Evolutionary conservation across 2,888 invertebrate genomes (phyloP).

Genomic region (Matsumyia berberina): DNA sequence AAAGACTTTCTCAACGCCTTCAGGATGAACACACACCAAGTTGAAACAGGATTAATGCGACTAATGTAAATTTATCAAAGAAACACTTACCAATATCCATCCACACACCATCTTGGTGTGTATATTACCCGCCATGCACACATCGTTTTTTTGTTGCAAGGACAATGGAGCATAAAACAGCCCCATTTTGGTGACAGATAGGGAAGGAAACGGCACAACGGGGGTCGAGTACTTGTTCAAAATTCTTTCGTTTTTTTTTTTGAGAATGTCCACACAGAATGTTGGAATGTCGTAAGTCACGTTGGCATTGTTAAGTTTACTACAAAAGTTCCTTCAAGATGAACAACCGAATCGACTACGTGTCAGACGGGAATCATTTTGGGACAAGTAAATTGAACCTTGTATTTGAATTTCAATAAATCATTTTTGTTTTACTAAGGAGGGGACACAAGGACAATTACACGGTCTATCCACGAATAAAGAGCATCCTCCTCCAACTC

Average conservation of each 20-base stretch:
- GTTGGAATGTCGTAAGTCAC: conserved; percentile 3
- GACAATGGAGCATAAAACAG: conserved; percentile 11
- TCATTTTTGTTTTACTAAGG: too few species aligned
- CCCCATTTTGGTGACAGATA: conserved; percentile 1
- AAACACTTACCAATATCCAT: conserved; percentile 20
- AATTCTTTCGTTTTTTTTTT: not conserved
- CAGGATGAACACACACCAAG: too few species aligned
- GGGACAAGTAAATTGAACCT: not conserved
- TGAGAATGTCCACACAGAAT: not conserved
- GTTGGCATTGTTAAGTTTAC: conserved; percentile 6
- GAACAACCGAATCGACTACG: conserved; percentile 4
- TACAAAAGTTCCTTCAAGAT: not conserved
- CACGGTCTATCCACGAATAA: not conserved
- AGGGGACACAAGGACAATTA: not conserved
- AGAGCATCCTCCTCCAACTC: not conserved
- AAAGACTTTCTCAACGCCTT: not conserved
- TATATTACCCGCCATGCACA: not conserved
- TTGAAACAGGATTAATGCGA: not conserved
- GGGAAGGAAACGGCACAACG: not conserved
- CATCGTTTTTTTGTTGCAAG: not conserved
- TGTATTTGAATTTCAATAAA: too few species aligned
- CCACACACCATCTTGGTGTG: not conserved
- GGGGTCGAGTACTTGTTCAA: not conserved
- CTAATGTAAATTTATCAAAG: conserved; percentile 37
- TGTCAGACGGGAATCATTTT: not conserved